These are phyloP conservation scores for Apamea crenata DNA, from an alignment of 2,888 invertebrate species.

Conservation along the genomic window DNA sequence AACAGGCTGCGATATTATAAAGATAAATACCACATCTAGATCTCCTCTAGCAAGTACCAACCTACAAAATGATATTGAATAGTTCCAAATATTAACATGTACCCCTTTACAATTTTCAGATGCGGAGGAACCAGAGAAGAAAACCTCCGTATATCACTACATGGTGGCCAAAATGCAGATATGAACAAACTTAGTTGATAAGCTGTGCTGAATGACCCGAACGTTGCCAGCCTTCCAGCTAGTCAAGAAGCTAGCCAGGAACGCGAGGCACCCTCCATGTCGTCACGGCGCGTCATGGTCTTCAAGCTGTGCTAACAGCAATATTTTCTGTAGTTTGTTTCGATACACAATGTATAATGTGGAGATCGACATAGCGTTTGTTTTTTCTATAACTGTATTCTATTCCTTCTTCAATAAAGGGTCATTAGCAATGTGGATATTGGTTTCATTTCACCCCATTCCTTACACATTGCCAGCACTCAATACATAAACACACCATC, in stretches of 20 bases:
- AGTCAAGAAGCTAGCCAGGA: background rate
- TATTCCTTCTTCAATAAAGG: constrained; percentile 29
- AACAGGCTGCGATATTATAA: no score
- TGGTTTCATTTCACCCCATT: constrained; percentile 18
- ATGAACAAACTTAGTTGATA: constrained; percentile 7
- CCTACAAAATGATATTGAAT: no score
- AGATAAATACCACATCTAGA: no score
- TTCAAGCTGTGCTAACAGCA: constrained; percentile 44
- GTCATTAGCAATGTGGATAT: constrained; percentile 22
- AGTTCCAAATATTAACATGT: no score
- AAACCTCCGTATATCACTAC: background rate
- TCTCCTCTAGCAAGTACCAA: background rate
- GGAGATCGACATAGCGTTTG: constrained; percentile 46
- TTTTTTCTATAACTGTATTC: background rate
- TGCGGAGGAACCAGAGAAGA: constrained; percentile 24
- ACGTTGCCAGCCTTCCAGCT: background rate
- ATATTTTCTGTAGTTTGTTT: constrained; percentile 47
- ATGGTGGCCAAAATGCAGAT: background rate
- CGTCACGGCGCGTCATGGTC: background rate
- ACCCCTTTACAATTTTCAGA: constrained; percentile 18
- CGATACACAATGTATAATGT: constrained; percentile 37
- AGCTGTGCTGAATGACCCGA: constrained; percentile 16
- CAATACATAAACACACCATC: background rate
- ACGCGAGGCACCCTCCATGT: constrained; percentile 3
- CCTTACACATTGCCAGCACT: background rate